phyloP scores from a whole-genome alignment of 2,113 vertebrate genomes.

The Recurvirostra avosetta region DNA sequence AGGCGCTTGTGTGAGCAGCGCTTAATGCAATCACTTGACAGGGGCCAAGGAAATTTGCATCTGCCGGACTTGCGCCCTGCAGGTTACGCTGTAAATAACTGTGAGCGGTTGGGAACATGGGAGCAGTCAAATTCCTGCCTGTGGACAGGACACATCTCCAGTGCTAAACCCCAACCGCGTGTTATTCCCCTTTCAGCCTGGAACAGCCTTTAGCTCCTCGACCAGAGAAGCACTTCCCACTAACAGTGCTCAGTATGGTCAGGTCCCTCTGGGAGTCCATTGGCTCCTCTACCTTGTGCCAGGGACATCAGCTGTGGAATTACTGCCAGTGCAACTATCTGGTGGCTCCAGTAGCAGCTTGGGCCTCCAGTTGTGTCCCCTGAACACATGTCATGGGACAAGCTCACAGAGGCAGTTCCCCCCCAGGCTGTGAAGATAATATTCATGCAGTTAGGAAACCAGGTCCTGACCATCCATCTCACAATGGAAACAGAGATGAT shows the following conservation, averaged over 20 bases:
- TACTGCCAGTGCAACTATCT: fast-evolving
- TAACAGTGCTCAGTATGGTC: background rate
- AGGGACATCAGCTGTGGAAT: background rate
- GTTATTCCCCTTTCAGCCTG: background rate
- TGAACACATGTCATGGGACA: background rate
- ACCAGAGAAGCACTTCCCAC: background rate
- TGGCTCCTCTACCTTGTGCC: background rate
- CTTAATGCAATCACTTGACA: background rate
- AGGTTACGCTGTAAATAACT: background rate
- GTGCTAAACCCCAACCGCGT: background rate
- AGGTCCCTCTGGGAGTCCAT: background rate
- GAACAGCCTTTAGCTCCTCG: background rate
- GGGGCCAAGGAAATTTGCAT: background rate
- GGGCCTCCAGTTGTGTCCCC: background rate
- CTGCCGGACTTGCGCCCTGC: background rate
- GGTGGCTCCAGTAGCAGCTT: background rate
- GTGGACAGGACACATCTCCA: fast-evolving
- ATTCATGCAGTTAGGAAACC: background rate
- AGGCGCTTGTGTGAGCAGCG: background rate
- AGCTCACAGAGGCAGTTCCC: background rate
- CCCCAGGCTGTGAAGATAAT: background rate
- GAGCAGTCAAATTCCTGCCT: background rate
- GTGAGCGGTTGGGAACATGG: fast-evolving
- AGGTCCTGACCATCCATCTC: background rate
- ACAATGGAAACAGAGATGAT: background rate